Percentiles rank a stretch among this genome's conserved stretches.
phyloP scores from a whole-genome alignment of 2,888 invertebrate genomes.

The Allolobophora icterica region DNA sequence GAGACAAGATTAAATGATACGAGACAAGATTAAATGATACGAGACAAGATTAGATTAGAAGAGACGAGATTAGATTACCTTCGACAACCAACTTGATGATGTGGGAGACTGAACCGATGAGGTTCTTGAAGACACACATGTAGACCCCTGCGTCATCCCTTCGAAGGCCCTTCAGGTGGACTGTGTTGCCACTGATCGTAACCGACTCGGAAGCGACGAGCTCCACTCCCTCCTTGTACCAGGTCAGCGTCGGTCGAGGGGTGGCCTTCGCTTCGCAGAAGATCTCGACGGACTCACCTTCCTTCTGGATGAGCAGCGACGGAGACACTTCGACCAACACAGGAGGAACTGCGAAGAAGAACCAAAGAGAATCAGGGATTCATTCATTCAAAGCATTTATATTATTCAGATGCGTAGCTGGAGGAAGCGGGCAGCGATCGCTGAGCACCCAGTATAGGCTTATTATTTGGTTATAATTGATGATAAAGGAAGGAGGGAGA shows the following conservation, averaged over 20 bases:
- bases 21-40: neutral
- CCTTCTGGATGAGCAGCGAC: constrained; percentile 48
- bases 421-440: too few species aligned
- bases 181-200: constrained; percentile 42
- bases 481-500: neutral
- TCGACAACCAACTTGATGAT: constrained; percentile 94
- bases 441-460: too few species aligned
- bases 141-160: constrained; percentile 95
- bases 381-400: too few species aligned
- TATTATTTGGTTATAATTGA: too few species aligned
- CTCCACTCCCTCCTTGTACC: constrained; percentile 78
- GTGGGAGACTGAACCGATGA: constrained; percentile 93
- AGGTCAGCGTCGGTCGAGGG: constrained; percentile 91
- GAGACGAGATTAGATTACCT: constrained; percentile 66
- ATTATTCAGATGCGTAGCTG: too few species aligned
- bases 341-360: constrained; percentile 46
- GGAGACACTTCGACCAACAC: constrained; percentile 48
- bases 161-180: constrained; percentile 82
- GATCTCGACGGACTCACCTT: constrained; percentile 90
- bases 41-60: neutral
- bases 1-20: neutral
- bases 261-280: constrained; percentile 94
- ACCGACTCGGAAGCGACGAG: constrained; percentile 42
- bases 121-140: constrained; percentile 92
- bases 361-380: neutral